A percentile compares a stretch with the other conserved stretches of the same genome.
Evolutionary conservation across 2,888 invertebrate genomes (phyloP).

Genomic region (Acleris laterana): DNA sequence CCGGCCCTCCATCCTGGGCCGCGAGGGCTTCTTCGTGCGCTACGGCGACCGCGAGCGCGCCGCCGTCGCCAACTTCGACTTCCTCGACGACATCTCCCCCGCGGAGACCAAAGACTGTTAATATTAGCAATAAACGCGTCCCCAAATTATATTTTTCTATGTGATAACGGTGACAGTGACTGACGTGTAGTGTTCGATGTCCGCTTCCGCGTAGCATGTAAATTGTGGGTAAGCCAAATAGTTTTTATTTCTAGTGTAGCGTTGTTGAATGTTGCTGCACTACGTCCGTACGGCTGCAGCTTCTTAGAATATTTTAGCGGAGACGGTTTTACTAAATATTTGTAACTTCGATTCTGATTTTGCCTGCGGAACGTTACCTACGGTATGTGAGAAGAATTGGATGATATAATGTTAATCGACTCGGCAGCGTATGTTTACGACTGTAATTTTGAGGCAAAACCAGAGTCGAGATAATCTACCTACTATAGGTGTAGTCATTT

Average conservation of each 20-base stretch:
- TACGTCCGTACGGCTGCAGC: constrained; percentile 72
- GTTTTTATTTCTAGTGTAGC: constrained; percentile 63
- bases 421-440: too few relatives aligned
- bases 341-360: constrained; percentile 29
- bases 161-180: constrained; percentile 51
- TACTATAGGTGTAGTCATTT: constrained; percentile 62
- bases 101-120: constrained; percentile 78
- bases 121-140: constrained; percentile 68
- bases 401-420: neutral
- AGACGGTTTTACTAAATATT: constrained; percentile 31
- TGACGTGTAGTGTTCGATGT: constrained; percentile 43
- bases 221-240: constrained; percentile 65
- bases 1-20: constrained; percentile 90
- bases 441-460: constrained; percentile 23
- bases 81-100: constrained; percentile 87
- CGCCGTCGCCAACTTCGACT: constrained; percentile 92
- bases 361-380: constrained; percentile 11
- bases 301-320: constrained; percentile 55
- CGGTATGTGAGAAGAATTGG: neutral
- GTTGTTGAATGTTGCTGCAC: constrained; percentile 58
- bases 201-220: constrained; percentile 60
- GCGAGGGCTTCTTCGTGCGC: constrained; percentile 90
- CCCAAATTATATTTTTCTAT: constrained; percentile 73
- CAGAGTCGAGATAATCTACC: constrained; percentile 52
- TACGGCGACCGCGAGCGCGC: constrained; percentile 91